These are phyloP conservation scores for Agriotes lineatus DNA, from an alignment of 2,888 invertebrate genomes.

Conservation along the genomic window DNA sequence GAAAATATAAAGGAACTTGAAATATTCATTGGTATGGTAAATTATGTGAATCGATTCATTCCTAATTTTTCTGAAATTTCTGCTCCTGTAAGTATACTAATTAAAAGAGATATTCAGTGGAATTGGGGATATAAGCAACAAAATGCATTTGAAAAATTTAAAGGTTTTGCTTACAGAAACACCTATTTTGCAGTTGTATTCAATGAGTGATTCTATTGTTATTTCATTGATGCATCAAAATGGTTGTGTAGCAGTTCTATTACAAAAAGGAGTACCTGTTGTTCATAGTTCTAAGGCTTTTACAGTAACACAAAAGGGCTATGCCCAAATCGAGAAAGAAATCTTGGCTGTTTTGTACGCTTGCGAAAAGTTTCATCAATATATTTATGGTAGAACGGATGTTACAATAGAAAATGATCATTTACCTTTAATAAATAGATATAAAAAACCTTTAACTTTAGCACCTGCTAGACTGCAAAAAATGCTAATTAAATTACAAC, in stretches of 20 bases:
- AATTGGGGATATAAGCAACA: not conserved
- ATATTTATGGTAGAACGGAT: not conserved
- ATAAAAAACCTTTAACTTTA: too few relatives aligned
- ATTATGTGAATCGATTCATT: not conserved
- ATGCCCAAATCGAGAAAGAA: not conserved
- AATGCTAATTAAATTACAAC: too few relatives aligned
- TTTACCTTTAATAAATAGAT: too few relatives aligned
- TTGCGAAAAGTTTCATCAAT: not conserved
- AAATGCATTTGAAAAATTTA: not conserved
- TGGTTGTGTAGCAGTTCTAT: not conserved
- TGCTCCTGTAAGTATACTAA: not conserved
- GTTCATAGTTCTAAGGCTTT: not conserved
- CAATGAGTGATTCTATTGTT: not conserved
- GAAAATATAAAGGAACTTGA: not conserved
- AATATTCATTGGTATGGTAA: not conserved
- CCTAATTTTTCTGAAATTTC: not conserved
- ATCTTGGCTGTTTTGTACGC: not conserved
- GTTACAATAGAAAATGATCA: not conserved
- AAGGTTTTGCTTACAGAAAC: too few relatives aligned
- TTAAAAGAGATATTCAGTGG: not conserved
- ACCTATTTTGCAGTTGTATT: too few relatives aligned
- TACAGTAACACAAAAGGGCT: not conserved
- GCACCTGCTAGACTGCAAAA: too few relatives aligned
- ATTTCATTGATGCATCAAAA: not conserved
- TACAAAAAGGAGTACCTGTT: too few relatives aligned